Evolutionary conservation across 2,797 vertebrate genomes (phyloP), one percentile per base, ranked within the genome.

Genomic region (Mallotus villosus): DNA sequence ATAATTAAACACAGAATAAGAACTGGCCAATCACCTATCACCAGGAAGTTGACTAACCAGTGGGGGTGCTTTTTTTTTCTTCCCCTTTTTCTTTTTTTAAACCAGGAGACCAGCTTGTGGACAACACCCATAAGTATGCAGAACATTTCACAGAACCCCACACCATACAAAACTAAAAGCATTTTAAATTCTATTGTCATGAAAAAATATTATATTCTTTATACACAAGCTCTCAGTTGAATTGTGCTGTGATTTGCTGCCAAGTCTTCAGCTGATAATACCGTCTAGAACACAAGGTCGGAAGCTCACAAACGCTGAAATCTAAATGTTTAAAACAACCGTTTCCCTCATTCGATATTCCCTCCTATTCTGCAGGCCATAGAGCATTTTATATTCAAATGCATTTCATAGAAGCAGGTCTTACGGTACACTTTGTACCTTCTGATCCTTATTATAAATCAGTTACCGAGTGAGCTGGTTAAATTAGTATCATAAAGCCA

Each of bases 101-200:
- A n/a, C 63, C 27, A 57, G 49, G 64, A 72, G 75, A 78, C 74
- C 34, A 55, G 17, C 65, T 67, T 74, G 65, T 67, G 69, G 63
- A 72, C 68, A 70, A 67, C 51, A 25, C 59, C 67, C 55, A 58
- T 32, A 51, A 70, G 71, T 71, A 72, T 41, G 65, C 73, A 78
- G 70, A 81, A 79, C 66, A 67, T 64, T 78, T 74, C 71, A 85
- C 84, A 76, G 77, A 75, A 73, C 57, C 74, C 71, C 21, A 63
- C 71, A 82, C 75, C 75, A 82, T 88, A 87, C 77, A 88, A 88
- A 88, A 88, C 82, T 88, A 88, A 87, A 85, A 81, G 68, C 71
- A 68, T 74, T 77, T 80, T 71, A 24, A 70, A 66, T 73, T 80
- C 66, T 73, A 81, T 80, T 70, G 9, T 76, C 62, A 80, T 83